Conservation (phyloP, 2,113 vertebrate species). For the Seriola quinqueradiata region DNA sequence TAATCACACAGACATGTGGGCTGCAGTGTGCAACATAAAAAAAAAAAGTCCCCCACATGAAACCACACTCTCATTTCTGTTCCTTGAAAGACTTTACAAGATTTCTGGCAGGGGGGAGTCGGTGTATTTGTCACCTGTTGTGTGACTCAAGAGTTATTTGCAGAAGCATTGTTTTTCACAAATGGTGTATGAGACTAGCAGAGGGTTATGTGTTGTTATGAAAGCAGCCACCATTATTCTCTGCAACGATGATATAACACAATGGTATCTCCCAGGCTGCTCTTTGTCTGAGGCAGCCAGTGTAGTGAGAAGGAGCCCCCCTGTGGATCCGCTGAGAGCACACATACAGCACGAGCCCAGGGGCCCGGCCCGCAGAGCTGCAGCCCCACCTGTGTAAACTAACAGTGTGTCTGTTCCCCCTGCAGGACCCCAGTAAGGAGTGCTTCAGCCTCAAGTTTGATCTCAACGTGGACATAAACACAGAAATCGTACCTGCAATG, state of each 20-base stretch:
- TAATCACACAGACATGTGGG: neutral
- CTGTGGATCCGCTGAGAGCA: constrained; percentile 57
- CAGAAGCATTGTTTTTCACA: neutral
- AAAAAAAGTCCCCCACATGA: neutral
- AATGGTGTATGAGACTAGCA: neutral
- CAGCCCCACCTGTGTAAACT: constrained; percentile 49
- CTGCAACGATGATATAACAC: neutral
- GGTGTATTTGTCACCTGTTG: neutral
- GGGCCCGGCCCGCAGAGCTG: neutral
- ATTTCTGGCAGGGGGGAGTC: neutral
- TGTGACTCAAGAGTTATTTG: neutral
- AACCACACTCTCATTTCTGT: neutral
- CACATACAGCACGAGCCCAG: constrained; percentile 22
- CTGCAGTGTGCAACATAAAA: neutral
- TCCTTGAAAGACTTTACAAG: neutral
- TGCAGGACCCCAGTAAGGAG: constrained; percentile 96
- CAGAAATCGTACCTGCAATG: constrained; percentile 92
- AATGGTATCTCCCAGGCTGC: constrained; percentile 5
- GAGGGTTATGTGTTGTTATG: constrained; percentile 2
- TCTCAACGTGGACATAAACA: constrained; percentile 88
- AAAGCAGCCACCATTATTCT: constrained; percentile 6
- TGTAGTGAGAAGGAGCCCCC: constrained; percentile 59
- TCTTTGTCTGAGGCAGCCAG: constrained; percentile 5
- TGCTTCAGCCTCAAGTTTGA: constrained; percentile 98
- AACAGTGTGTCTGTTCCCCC: constrained; percentile 38